These are phyloP conservation scores for Recurvirostra avosetta DNA, from an alignment of 2,113 vertebrate genomes.

Conservation along the genomic window DNA sequence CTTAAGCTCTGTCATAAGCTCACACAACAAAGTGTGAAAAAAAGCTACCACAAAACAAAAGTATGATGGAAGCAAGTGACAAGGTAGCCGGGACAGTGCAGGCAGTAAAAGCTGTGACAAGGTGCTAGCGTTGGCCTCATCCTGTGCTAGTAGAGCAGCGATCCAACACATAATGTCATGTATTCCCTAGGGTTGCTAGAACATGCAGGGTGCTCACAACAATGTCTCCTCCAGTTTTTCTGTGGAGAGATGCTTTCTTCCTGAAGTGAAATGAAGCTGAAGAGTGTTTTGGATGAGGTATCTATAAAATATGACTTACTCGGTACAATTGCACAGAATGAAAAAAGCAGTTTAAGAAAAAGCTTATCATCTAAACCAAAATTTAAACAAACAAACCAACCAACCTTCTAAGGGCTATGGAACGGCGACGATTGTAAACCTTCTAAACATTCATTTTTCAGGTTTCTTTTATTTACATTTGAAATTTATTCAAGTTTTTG, in stretches of 20 bases:
- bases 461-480: not conserved
- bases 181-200: not conserved
- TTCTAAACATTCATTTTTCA: not conserved
- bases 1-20: not conserved
- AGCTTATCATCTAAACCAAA: not conserved
- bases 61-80: not conserved
- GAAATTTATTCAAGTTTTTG: not conserved
- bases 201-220: accelerated
- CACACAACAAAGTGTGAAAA: not conserved
- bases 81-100: not conserved
- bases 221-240: not conserved
- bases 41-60: not conserved
- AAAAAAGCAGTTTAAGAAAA: not conserved
- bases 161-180: not conserved
- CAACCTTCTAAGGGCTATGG: not conserved
- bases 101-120: not conserved
- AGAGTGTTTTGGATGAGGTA: not conserved
- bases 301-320: not conserved
- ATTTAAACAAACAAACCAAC: not conserved
- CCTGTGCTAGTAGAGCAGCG: not conserved
- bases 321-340: not conserved
- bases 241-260: not conserved
- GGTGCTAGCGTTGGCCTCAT: not conserved
- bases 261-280: not conserved
- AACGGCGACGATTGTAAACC: not conserved